Evolutionary conservation across 2,797 vertebrate genomes (phyloP).

Genomic region (Pitangus sulphuratus): DNA sequence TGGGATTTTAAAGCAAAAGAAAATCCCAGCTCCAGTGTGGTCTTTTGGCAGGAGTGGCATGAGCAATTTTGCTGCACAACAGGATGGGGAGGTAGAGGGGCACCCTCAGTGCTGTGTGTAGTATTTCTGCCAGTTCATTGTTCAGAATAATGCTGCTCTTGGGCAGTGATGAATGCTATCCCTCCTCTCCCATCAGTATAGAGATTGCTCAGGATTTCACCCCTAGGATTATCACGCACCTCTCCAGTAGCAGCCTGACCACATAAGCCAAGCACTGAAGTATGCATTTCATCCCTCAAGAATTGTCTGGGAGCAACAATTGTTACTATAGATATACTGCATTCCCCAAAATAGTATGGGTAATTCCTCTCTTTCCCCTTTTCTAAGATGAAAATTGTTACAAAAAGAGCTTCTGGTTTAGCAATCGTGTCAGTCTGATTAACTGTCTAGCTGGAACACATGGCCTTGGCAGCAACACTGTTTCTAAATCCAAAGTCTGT

Average conservation of each 20-base stretch:
- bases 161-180: not conserved
- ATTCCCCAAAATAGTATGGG: not conserved
- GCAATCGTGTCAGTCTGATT: constrained; percentile 24
- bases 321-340: not conserved
- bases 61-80: not conserved
- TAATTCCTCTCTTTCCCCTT: not conserved
- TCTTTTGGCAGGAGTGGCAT: not conserved
- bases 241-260: not conserved
- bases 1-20: not conserved
- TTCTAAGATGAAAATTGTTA: not conserved
- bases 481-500: not conserved
- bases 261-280: not conserved
- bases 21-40: not conserved
- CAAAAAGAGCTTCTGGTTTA: constrained; percentile 48
- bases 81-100: not conserved
- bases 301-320: not conserved
- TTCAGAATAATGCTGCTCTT: not conserved
- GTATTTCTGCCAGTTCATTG: constrained; percentile 23
- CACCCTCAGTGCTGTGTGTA: not conserved
- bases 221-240: not conserved
- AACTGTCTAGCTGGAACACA: constrained; percentile 37
- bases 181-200: not conserved
- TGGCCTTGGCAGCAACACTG: not conserved
- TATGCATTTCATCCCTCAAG: not conserved
- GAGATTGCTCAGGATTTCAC: not conserved